Evolutionary conservation across 2,888 invertebrate genomes (phyloP), one percentile per base, ranked within the genome.

Genomic region (Orchesella flavescens): DNA sequence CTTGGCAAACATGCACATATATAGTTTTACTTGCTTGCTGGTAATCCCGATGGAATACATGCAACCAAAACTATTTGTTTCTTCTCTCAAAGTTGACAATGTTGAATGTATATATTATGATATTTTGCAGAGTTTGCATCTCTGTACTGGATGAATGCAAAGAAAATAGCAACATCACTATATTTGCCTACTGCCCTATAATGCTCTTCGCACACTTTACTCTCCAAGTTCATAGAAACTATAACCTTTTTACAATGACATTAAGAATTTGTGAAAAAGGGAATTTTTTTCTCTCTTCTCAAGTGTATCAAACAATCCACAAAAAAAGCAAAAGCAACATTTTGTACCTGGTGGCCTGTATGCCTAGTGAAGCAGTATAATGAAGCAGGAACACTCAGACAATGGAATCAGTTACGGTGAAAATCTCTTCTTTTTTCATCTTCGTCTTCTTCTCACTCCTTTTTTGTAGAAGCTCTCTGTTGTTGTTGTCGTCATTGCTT

Each of bases 341-440:
- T 74, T 63, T 74, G 77, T 79, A 79, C 71, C 72, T 78, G 79
- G 68, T 79, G 83, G 83, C 83, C 83, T 84, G 83, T 79, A 84
- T 84, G 83, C 76, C 79, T 84, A 84, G 83, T 84, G 83, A 79
- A 79, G 74, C 83, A 84, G 79, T 55, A 80, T 84, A 84, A 84
- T 84, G 72, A 84, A 73, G 57, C 44, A 80, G 80, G 80, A 73
- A 73, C 72, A 72, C 24, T 43, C 72, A 72, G 68, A 72, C 77
- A 83, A 78, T 66, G 69, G 83, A 66, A 83, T 73, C 71, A 66
- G 78, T 72, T 61, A 75, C 68, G 74, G 69, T 77, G 78, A 83
- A 83, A 83, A 78, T 73, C 71, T 73, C 78, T 49, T 59, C 17
- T 59, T 69, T 61, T 46, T 55, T 69, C 53, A 59, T 59, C 74